Conservation (phyloP, 1,140 invertebrate genomes). For the Psix sp. region DNA sequence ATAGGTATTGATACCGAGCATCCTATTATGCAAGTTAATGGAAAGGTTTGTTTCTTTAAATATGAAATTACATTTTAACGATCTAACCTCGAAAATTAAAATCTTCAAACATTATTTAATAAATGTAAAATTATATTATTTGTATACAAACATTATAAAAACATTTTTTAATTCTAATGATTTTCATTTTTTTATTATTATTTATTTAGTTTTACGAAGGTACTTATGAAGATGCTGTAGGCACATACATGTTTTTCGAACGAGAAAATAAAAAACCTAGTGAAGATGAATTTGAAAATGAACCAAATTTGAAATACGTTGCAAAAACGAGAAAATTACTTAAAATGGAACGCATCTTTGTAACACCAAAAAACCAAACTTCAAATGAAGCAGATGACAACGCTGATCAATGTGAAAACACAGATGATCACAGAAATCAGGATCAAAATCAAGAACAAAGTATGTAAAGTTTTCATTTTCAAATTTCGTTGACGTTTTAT, state of each 20-base stretch:
- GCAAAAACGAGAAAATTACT: slow-evolving; percentile 77
- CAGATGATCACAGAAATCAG: slow-evolving; percentile 1
- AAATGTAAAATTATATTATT: no score
- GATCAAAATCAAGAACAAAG: not conserved
- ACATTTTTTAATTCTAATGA: no score
- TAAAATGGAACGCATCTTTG: slow-evolving; percentile 77
- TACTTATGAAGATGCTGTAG: slow-evolving; percentile 76
- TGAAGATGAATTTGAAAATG: slow-evolving; percentile 75
- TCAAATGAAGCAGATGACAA: slow-evolving; percentile 8
- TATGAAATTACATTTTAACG: no score
- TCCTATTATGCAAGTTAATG: slow-evolving; percentile 78
- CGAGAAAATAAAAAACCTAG: slow-evolving; percentile 67
- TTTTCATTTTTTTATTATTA: slow-evolving; percentile 11
- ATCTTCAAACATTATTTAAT: no score
- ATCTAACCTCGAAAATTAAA: no score
- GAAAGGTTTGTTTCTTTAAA: slow-evolving; percentile 66
- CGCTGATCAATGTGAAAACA: slow-evolving; percentile 4
- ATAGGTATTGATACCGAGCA: slow-evolving; percentile 78
- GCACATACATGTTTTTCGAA: slow-evolving; percentile 78
- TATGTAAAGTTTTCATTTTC: no score
- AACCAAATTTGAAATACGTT: slow-evolving; percentile 72
- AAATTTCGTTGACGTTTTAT: no score
- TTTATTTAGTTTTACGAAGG: slow-evolving; percentile 74
- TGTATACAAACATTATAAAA: no score
- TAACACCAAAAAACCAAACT: slow-evolving; percentile 67